A percentile compares a stretch with the other conserved stretches of the same genome.
These are phyloP conservation scores for Loxodonta africana DNA, from an alignment of 2,113 vertebrate species.

Conservation along the genomic window DNA sequence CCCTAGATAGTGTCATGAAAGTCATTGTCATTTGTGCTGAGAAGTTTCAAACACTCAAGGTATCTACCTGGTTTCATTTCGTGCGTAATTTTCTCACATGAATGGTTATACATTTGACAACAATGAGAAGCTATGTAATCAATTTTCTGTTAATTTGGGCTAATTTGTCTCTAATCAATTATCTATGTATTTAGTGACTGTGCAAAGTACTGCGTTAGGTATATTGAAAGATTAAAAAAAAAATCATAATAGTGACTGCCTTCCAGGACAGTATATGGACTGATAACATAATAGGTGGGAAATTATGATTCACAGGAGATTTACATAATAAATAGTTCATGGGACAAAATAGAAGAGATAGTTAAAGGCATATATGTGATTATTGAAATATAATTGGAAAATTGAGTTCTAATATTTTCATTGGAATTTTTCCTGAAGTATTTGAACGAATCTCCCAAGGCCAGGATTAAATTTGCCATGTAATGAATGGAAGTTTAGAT, in stretches of 20 bases:
- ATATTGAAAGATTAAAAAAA: not conserved
- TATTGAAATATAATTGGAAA: conserved; percentile 62
- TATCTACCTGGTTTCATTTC: not conserved
- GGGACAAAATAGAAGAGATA: conserved; percentile 42
- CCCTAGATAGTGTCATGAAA: not conserved
- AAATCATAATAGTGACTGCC: not conserved
- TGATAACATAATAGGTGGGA: not conserved
- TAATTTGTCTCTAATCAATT: conserved; percentile 53
- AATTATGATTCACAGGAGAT: conserved; percentile 19
- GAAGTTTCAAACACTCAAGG: not conserved
- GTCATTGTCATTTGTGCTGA: not conserved
- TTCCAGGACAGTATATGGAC: not conserved
- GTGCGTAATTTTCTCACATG: conserved; percentile 11
- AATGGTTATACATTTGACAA: not conserved
- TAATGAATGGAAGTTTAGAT: conserved; percentile 36
- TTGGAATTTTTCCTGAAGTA: conserved; percentile 43
- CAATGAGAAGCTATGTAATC: not conserved
- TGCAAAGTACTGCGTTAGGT: not conserved
- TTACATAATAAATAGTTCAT: conserved; percentile 2
- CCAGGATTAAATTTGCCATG: not conserved
- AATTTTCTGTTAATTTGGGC: not conserved
- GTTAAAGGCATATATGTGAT: conserved; percentile 15
- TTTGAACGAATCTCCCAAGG: conserved; percentile 57
- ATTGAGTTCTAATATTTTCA: conserved; percentile 53
- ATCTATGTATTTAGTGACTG: conserved; percentile 13